Evolutionary conservation across 37 sponge, comb jelly and placozoan genomes (phyloP).

Genomic region (Bolinopsis microptera): DNA sequence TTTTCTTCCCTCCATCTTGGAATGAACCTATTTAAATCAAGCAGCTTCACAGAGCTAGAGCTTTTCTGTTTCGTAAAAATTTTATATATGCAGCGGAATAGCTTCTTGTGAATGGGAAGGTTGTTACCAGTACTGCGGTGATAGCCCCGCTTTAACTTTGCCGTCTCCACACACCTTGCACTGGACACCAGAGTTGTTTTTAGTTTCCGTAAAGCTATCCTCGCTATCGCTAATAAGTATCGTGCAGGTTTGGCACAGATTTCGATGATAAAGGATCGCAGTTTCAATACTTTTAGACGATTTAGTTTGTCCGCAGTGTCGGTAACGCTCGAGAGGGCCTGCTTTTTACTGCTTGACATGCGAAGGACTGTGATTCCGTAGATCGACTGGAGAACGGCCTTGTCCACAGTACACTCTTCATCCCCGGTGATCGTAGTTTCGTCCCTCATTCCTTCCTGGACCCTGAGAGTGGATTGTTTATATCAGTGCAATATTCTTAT

Average conservation of each 20-base stretch:
- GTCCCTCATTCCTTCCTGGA: not conserved
- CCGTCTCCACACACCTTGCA: not conserved
- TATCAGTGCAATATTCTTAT: too few species aligned
- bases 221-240: not conserved
- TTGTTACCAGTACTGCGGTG: not conserved
- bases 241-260: slow-evolving; percentile 60
- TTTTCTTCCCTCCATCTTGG: slow-evolving; percentile 38
- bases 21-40: slow-evolving; percentile 50
- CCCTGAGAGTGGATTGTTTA: too few species aligned
- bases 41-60: slow-evolving; percentile 48
- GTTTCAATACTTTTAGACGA: not conserved
- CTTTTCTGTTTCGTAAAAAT: slow-evolving; percentile 43
- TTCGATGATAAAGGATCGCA: not conserved
- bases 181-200: not conserved
- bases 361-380: not conserved
- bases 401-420: slow-evolving; percentile 4
- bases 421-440: slow-evolving; percentile 16
- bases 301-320: not conserved
- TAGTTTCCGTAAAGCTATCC: not conserved
- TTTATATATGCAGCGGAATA: not conserved
- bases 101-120: slow-evolving; percentile 27
- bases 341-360: not conserved
- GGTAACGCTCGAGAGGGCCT: not conserved
- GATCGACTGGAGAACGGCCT: slow-evolving; percentile 49
- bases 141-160: slow-evolving; percentile 1